Evolutionary conservation across 2,113 vertebrate genomes (phyloP).

Genomic region (Athene noctua): DNA sequence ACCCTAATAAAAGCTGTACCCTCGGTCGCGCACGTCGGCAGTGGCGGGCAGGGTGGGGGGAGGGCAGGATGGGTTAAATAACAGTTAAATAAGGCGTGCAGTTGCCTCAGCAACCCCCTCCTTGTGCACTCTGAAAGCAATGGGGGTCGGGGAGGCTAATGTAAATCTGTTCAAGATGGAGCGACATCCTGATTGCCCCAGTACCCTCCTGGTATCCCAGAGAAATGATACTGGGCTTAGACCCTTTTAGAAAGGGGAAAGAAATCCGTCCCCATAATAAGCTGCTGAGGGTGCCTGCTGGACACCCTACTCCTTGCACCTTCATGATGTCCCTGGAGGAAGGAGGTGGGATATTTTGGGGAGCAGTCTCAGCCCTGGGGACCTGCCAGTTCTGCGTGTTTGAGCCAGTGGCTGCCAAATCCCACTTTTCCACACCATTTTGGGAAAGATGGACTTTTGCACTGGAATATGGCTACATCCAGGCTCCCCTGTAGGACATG

Average conservation of each 20-base stretch:
- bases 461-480: rapidly evolving
- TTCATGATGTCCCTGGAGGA: not conserved
- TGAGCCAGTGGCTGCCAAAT: not conserved
- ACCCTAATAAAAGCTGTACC: not conserved
- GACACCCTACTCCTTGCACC: rapidly evolving
- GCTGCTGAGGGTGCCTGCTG: not conserved
- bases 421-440: not conserved
- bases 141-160: not conserved
- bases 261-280: not conserved
- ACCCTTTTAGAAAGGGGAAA: not conserved
- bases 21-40: not conserved
- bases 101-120: constrained; percentile 25
- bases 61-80: not conserved
- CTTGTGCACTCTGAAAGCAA: not conserved
- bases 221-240: rapidly evolving
- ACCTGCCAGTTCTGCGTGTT: not conserved
- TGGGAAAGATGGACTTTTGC: not conserved
- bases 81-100: not conserved
- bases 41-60: not conserved
- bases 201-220: not conserved
- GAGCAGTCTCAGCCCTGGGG: not conserved
- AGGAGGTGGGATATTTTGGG: not conserved
- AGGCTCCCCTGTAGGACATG: not conserved
- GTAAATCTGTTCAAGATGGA: not conserved
- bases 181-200: rapidly evolving